Conservation (phyloP, 2,797 vertebrate genomes). For the Chromobotia macracanthus region DNA sequence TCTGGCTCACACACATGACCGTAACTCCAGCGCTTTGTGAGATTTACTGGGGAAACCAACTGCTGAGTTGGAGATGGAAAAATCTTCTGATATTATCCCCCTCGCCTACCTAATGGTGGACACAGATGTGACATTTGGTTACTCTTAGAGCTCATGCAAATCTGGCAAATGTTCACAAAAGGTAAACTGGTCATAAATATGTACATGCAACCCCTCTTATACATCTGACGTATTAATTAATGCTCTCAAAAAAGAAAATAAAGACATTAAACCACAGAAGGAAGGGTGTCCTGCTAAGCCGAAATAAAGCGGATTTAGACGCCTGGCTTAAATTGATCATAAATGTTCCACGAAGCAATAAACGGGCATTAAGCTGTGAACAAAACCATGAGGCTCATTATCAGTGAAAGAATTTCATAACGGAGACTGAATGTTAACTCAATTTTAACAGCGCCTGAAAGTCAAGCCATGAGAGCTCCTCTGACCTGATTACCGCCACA, state of each 20-base stretch:
- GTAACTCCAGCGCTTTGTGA: background rate
- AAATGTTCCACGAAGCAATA: constrained; percentile 50
- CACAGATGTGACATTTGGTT: background rate
- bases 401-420: constrained; percentile 47
- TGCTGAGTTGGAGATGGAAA: constrained; percentile 7
- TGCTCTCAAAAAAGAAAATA: background rate
- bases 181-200: constrained; percentile 14
- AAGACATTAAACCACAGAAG: background rate
- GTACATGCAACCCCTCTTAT: background rate
- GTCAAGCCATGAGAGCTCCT: constrained; percentile 32
- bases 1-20: background rate
- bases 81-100: background rate
- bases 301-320: constrained; percentile 47
- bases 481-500: constrained; percentile 50
- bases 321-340: constrained; percentile 43
- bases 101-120: background rate
- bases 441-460: constrained; percentile 52
- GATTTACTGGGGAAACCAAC: constrained; percentile 11
- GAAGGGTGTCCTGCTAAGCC: constrained; percentile 16
- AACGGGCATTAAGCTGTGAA: constrained; percentile 47
- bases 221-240: background rate
- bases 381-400: constrained; percentile 53
- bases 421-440: constrained; percentile 50
- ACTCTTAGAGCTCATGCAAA: background rate
- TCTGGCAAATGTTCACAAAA: background rate